Base-by-base conservation (phyloP, 2,888 invertebrate genomes). In the Lithophane semibrunnea region DNA sequence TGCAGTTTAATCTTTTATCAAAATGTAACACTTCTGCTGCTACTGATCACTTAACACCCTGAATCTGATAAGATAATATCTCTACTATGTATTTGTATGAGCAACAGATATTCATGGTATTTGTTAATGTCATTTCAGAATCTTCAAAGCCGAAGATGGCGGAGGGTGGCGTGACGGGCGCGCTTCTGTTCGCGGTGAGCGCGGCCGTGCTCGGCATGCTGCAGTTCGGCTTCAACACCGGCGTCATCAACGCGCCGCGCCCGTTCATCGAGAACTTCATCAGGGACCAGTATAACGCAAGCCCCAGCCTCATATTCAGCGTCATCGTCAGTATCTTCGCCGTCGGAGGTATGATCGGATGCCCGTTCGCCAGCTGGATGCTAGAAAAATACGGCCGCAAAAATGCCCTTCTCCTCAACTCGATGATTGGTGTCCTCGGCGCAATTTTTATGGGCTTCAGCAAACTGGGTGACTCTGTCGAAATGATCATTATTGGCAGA, bases 261-360 rank as follows among this genome's bases (percentile, higher is more conserved):
- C 90, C 92, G 88, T 97, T 97, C 92, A 97, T 98, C 88, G 97
- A 97, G 92, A 95, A 95, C 86, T 98, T 98, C 93, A 97, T 98
- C 92, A 93, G 92, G 44, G 96, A 97, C 63, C 97, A 97, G 89
- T 97, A 97, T 89, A 91, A 94, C 61, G 95, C 97, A 79, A 92
- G 93, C 67, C 94, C 97, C 52, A 95, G 96, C 78, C 91, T 97
- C 60, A 91, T 98, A 78, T 98, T 97, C 93, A 97, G 97, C 74
- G 93, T 98, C 79, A 97, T 98, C 49, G 98, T 98, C 74, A 97
- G 98, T 85, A 97, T 98, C 86, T 98, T 98, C 92, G 98, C 98
- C 69, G 97, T 98, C 66, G 98, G 98, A 37, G 98, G 98, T 52
- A 98, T 98, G 98, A 95, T 98, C 61, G 98, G 98, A 44, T 98